Base-by-base conservation (phyloP, 2,888 invertebrate genomes). In the Flabesymbios commensalis region DNA sequence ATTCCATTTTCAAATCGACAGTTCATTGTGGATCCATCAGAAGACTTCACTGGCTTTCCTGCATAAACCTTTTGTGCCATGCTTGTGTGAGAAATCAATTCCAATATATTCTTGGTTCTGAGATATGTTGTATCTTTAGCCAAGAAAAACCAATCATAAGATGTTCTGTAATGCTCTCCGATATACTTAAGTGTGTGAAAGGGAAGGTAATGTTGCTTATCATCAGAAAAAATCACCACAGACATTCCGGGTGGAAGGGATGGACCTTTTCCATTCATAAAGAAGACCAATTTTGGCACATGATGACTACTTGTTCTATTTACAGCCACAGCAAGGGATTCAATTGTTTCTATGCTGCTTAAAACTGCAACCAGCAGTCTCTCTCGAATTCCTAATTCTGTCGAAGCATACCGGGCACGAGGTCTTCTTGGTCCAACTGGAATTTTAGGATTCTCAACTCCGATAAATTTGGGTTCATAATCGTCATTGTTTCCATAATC, bases 101-200 rank as follows among this genome's bases (percentile, higher is more conserved):
- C 86, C 29, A 87, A 85, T 51, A 97, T 83, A 57, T 87, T 88
- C 48, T 90, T 87, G 0, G 90, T 90, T 80, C 95, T 91, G 55
- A 97, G 87, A 79, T 91, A 97, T 1, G 90, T 89, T 5, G 87
- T 87, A 82, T 97, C 97, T 45, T 91, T 89, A 49, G 91, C 88
- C 53, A 98, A 85, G 79, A 93, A 90, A 84, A 94, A 96, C 85
- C 92, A 97, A 83, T 97, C 94, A 82, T 90, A 97, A 73, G 91
- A 91, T 73, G 94, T 90, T 36, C 91, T 84, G 83, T 90, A 93
- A 80, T 93, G 93, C 73, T 94, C 94, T 0, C 90, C 89, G 14
- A 96, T 88, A 79, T 94, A 95, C 79, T 93, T 93, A 47, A 96
- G 86, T 24, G 91, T 89, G 78, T 93, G 93, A 82, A 94, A 92